These are phyloP conservation scores for Salarias fasciatus DNA, from an alignment of 2,797 vertebrate species.

Conservation along the genomic window DNA sequence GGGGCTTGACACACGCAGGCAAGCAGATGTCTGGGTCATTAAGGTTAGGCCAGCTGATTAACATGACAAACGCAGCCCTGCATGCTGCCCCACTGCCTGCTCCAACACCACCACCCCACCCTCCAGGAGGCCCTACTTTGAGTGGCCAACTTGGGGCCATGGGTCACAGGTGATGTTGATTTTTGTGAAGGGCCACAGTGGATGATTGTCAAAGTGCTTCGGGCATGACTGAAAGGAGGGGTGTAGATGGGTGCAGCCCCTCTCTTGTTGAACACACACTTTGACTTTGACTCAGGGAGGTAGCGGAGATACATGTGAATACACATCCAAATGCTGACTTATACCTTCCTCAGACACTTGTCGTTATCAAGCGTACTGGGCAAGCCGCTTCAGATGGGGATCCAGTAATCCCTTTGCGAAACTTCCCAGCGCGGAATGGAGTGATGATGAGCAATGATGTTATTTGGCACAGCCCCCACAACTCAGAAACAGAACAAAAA, in stretches of 20 bases:
- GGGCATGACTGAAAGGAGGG: slow-evolving; percentile 43
- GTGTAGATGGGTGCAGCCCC: slow-evolving; percentile 35
- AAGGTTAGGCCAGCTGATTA: slow-evolving; percentile 81
- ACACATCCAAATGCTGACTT: no score
- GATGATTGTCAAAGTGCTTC: slow-evolving; percentile 73
- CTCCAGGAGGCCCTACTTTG: slow-evolving; percentile 55
- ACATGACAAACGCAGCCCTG: slow-evolving; percentile 77
- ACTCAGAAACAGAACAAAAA: no score
- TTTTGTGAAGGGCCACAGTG: slow-evolving; percentile 75
- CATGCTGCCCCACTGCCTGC: slow-evolving; percentile 5
- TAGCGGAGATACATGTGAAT: no score
- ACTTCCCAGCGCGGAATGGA: no score
- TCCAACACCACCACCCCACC: slow-evolving; percentile 18
- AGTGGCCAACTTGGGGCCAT: slow-evolving; percentile 62
- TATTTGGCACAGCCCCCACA: no score
- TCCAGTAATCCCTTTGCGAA: no score
- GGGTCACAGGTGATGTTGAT: slow-evolving; percentile 83
- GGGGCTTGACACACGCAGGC: slow-evolving; percentile 76
- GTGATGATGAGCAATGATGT: no score
- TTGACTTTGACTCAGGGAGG: background rate
- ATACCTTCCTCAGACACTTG: no score
- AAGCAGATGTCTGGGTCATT: slow-evolving; percentile 83
- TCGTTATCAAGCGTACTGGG: no score
- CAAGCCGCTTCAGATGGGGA: no score
- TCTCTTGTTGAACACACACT: slow-evolving; percentile 38